Evolutionary conservation across 2,888 invertebrate species (phyloP), one percentile per base, ranked within the genome.

Genomic region (Tiliacea citrago): DNA sequence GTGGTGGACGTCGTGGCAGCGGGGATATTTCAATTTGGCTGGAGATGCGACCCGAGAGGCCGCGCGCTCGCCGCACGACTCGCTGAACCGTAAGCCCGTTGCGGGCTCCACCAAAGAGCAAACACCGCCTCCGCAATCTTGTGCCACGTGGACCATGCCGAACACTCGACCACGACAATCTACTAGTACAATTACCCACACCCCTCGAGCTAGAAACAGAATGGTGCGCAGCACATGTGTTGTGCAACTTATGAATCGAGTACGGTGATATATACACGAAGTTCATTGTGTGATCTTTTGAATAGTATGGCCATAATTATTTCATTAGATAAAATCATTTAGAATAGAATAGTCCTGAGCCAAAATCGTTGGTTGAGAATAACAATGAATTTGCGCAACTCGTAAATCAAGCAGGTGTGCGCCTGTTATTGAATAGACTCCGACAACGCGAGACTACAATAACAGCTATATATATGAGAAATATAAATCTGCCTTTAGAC

Each of bases 1-100:
- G 91, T 88, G 88, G 90, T 91, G 89, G 90, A 90, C 91, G 91
- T 90, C 90, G 89, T 85, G 89, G 91, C 89, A 91, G 92, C 92
- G 92, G 92, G 94, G 95, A 95, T 96, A 96, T 96, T 96, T 96
- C 96, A 96, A 96, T 96, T 96, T 96, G 93, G 95, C 92, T 92
- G 91, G 94, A 94, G 96, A 96, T 93, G 94, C 94, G 95, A 94
- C 94, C 95, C 95, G 93, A 93, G 95, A 95, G 95, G 94, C 94
- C 92, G 93, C 91, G 93, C 93, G 92, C 93, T 91, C 91, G 92
- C 92, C 90, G 91, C 92, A 93, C 96, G 96, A 95, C 93, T 95
- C 96, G 95, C 95, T 96, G 96, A 95, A 94, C 96, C 95, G 96
- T 92, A 93, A 95, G 93, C 93, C 94, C 94, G 94, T 92, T 94